Base-by-base conservation (phyloP, 2,888 invertebrate genomes). In the Pocota personata region DNA sequence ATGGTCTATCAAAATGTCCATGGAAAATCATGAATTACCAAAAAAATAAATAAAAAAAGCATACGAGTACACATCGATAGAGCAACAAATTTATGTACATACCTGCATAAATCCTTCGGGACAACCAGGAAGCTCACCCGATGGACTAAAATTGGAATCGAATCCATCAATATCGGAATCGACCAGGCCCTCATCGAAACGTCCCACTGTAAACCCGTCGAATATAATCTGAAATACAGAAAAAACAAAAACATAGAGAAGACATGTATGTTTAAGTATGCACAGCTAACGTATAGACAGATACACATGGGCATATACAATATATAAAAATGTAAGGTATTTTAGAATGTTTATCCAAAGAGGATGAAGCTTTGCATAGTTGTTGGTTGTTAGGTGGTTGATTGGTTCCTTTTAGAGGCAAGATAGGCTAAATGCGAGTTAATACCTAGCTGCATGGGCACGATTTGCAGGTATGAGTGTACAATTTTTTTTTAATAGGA, bases 91-190 rank as follows among this genome's bases (percentile, higher is more conserved):
- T 79, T 87, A 64, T 87, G 82, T 79, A 89, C 89, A 95, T 89
- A 97, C 94, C 93, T 97, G 96, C 95, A 97, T 96, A 93, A 96
- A 97, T 66, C 97, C 97, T 91, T 97, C 97, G 12, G 97, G 97
- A 92, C 97, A 97, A 88, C 96, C 97, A 90, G 96, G 94, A 87
- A 94, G 91, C 80, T 95, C 95, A 58, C 95, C 95, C 40, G 91
- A 90, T 58, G 92, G 91, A 89, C 91, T 92, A 58, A 92, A 90
- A 90, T 91, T 92, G 79, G 91, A 89, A 88, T 92, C 93, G 86
- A 91, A 91, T 84, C 92, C 91, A 88, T 92, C 92, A 82, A 91
- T 89, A 88, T 92, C 93, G 40, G 91, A 90, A 88, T 92, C 92
- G 73, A 92, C 92, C 90, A 92, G 90, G 84, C 95, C 94, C 66